Conservation (phyloP, 2,888 invertebrate genomes). For the Metopia argyrocephala region DNA sequence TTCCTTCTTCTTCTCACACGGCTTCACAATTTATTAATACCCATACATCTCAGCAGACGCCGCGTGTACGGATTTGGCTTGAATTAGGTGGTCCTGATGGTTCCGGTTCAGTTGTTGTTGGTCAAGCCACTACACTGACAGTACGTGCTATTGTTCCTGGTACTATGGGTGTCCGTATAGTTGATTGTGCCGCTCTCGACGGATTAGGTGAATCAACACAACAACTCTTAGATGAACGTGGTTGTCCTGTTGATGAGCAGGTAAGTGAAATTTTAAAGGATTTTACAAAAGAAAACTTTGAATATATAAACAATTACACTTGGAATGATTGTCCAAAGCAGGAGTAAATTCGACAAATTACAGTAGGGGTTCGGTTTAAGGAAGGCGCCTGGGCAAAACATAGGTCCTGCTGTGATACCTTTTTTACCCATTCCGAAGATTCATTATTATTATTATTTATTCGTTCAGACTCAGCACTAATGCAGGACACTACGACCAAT, state of each 20-base stretch:
- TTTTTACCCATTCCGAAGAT: too few relatives aligned
- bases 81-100: constrained; percentile 82
- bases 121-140: constrained; percentile 84
- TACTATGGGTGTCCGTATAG: constrained; percentile 86
- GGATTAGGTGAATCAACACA: constrained; percentile 88
- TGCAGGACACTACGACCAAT: too few relatives aligned
- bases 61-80: constrained; percentile 85
- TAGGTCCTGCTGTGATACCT: too few relatives aligned
- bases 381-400: too few relatives aligned
- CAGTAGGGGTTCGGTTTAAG: too few relatives aligned
- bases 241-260: constrained; percentile 86
- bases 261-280: too few relatives aligned
- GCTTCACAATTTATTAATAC: constrained; percentile 32
- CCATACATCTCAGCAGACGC: constrained; percentile 71
- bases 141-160: constrained; percentile 80
- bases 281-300: too few relatives aligned
- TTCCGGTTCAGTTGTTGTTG: constrained; percentile 84
- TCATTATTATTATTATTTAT: too few relatives aligned
- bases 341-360: too few relatives aligned
- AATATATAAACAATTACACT: too few relatives aligned
- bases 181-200: constrained; percentile 89
- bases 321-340: too few relatives aligned
- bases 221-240: constrained; percentile 85
- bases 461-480: too few relatives aligned
- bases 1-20: constrained; percentile 2